Evolutionary conservation across 2,113 vertebrate species (phyloP).

Genomic region (Sigmodon hispidus): DNA sequence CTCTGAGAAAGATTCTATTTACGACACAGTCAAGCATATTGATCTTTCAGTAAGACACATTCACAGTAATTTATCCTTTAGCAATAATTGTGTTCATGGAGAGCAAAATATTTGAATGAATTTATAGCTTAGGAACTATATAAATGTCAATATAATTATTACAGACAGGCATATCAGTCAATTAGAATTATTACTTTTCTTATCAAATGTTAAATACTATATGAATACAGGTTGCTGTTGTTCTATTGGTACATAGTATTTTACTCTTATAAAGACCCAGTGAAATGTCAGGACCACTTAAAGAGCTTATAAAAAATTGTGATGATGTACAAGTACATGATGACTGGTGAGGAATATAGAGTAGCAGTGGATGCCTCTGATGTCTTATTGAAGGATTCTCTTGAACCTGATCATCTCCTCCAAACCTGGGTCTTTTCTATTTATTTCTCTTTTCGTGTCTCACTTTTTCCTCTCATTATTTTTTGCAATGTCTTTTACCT

Average conservation of each 20-base stretch:
- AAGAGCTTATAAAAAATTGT: background rate
- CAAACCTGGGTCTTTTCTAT: rapidly evolving
- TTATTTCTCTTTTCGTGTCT: rapidly evolving
- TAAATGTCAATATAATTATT: slow-evolving; percentile 56
- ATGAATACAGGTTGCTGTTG: background rate
- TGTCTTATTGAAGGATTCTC: background rate
- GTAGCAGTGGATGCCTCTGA: background rate
- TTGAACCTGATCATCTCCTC: background rate
- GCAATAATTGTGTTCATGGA: slow-evolving; percentile 61
- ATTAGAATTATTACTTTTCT: background rate
- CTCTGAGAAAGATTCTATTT: slow-evolving; percentile 66
- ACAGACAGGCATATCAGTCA: slow-evolving; percentile 3
- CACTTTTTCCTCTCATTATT: too few relatives aligned
- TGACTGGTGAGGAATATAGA: background rate
- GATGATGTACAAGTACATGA: background rate
- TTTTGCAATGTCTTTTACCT: background rate
- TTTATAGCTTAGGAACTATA: slow-evolving; percentile 56
- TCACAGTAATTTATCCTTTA: slow-evolving; percentile 63
- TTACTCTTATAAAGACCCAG: background rate
- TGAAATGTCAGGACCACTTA: background rate
- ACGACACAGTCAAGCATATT: slow-evolving; percentile 38
- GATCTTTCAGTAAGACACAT: slow-evolving; percentile 56
- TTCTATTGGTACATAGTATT: background rate
- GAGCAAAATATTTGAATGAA: background rate
- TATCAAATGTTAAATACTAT: background rate